phyloP scores from a whole-genome alignment of 2,888 invertebrate species.

The Holacanthella duospinosa region DNA sequence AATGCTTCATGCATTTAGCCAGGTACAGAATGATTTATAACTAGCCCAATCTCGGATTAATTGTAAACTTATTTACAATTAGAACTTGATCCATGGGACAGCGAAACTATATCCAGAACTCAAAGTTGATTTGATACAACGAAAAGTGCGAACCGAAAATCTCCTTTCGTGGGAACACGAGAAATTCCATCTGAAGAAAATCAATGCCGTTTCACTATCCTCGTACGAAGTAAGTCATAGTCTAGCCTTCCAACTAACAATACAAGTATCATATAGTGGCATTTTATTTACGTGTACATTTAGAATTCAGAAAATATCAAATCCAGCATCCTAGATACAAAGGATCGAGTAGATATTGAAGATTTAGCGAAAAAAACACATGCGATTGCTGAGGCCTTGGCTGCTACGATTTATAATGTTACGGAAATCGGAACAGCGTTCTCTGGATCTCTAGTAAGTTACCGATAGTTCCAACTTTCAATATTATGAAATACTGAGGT shows the following conservation, averaged over 20 bases:
- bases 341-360: slow-evolving; percentile 49
- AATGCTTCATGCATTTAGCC: slow-evolving; percentile 49
- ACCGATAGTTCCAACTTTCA: slow-evolving; percentile 12
- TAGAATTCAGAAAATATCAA: slow-evolving; percentile 28
- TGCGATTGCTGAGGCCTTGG: slow-evolving; percentile 70
- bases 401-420: slow-evolving; percentile 66
- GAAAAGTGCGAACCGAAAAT: slow-evolving; percentile 90
- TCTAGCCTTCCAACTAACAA: neutral
- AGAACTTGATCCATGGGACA: slow-evolving; percentile 54
- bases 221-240: slow-evolving; percentile 19
- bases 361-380: slow-evolving; percentile 58
- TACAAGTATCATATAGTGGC: neutral
- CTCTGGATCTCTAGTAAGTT: slow-evolving; percentile 60
- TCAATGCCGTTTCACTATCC: slow-evolving; percentile 33
- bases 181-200: slow-evolving; percentile 76
- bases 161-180: slow-evolving; percentile 95
- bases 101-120: slow-evolving; percentile 42
- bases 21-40: slow-evolving; percentile 40
- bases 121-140: slow-evolving; percentile 63
- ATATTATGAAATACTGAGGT: neutral
- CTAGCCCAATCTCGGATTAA: no score
- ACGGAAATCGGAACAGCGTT: slow-evolving; percentile 54
- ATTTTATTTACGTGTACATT: neutral
- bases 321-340: slow-evolving; percentile 50
- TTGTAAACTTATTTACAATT: slow-evolving; percentile 34